Conservation (phyloP, 2,888 invertebrate species). For the Parelbella ahira region DNA sequence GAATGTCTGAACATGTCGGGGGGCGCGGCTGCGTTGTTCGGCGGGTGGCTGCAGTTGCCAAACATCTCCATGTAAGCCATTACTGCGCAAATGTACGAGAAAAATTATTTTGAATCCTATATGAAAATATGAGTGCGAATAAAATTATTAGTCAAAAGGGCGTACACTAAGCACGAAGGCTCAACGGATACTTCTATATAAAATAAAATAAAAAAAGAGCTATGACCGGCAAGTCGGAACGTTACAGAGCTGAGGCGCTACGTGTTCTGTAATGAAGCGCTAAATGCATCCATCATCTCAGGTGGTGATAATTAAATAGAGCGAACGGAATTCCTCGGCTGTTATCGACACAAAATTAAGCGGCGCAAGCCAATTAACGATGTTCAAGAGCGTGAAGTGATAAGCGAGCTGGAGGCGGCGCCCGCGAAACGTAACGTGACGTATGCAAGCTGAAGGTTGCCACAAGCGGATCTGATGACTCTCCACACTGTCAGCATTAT, state of each 20-base stretch:
- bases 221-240: slow-evolving; percentile 42
- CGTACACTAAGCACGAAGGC: slow-evolving; percentile 25
- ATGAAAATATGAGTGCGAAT: too few relatives aligned
- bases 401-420: slow-evolving; percentile 36
- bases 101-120: too few relatives aligned
- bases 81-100: slow-evolving; percentile 86
- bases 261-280: slow-evolving; percentile 57
- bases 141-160: slow-evolving; percentile 28
- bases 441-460: slow-evolving; percentile 45
- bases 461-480: slow-evolving; percentile 48
- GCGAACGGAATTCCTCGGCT: slow-evolving; percentile 46
- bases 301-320: slow-evolving; percentile 59
- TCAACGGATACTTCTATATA: slow-evolving; percentile 36
- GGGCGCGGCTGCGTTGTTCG: slow-evolving; percentile 79
- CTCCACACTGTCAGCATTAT: slow-evolving; percentile 55
- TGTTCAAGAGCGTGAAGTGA: slow-evolving; percentile 27
- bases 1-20: slow-evolving; percentile 93
- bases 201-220: too few relatives aligned
- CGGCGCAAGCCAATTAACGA: slow-evolving; percentile 45
- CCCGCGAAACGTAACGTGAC: slow-evolving; percentile 33
- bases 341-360: slow-evolving; percentile 49
- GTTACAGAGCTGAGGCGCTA: slow-evolving; percentile 47
- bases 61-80: slow-evolving; percentile 98
- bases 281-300: slow-evolving; percentile 56
- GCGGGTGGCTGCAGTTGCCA: slow-evolving; percentile 89